Percentiles rank a stretch among this genome's conserved stretches.
These are phyloP conservation scores for Neopelma chrysocephalum DNA, from an alignment of 2,797 vertebrate species.

Conservation along the genomic window DNA sequence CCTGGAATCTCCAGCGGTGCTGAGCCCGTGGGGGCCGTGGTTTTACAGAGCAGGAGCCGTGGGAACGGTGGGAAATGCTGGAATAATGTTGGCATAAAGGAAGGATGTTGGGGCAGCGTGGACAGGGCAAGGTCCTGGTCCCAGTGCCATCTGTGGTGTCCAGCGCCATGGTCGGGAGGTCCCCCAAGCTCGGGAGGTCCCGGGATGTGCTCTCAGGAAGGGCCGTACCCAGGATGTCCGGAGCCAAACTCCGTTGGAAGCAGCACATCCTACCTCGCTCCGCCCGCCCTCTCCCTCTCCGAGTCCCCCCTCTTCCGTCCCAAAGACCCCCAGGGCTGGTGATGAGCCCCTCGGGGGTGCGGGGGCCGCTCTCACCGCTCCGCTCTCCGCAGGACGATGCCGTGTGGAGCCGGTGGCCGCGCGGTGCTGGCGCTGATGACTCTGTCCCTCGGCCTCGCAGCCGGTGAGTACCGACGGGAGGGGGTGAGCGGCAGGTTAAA, in stretches of 20 bases:
- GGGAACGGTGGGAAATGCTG: accelerated
- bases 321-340: accelerated
- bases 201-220: neutral
- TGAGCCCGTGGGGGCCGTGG: accelerated
- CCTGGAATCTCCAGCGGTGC: accelerated
- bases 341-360: neutral
- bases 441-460: neutral
- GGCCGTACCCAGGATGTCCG: neutral
- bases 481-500: neutral
- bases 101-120: accelerated
- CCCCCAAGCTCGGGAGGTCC: neutral
- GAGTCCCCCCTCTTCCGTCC: neutral
- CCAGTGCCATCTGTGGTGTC: accelerated
- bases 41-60: accelerated
- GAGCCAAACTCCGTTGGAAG: neutral
- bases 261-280: neutral
- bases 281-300: accelerated
- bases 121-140: accelerated
- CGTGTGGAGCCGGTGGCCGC: neutral
- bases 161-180: accelerated
- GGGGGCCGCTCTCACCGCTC: neutral
- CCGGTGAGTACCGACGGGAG: neutral
- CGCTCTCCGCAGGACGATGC: slow-evolving; percentile 6
- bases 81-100: accelerated
- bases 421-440: slow-evolving; percentile 14